Evolutionary conservation across 2,113 vertebrate species (phyloP), one percentile per base, ranked within the genome.

Genomic region (Tetraodon nigroviridis): DNA sequence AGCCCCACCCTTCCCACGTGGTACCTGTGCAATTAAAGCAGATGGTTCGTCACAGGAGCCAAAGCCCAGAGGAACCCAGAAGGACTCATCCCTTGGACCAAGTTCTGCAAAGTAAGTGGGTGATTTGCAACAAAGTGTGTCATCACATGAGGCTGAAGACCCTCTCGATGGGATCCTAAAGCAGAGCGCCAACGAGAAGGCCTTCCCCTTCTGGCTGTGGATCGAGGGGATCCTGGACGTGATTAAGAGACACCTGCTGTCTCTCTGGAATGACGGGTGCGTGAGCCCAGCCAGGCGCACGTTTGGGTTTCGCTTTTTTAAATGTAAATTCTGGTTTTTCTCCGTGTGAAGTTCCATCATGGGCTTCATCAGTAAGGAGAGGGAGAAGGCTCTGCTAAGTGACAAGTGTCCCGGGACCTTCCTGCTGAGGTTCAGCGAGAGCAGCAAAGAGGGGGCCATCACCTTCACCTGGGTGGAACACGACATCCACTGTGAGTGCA

Each of bases 401-500:
- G 89, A 93, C 55, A 92, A 91, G 69, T 86, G 69, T n/a, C 91
- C 92, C 0, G 96, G 97, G 0, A 99, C 95, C 0, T 99, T 99
- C 85, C 86, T 99, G 73, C 80, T 99, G 51, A 75, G 97, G 6
- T 99, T 99, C 88, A 99, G 97, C 0, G 97, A 99, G 89, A 99
- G 97, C 88, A 96, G 93, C 82, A 87, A 73, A 21, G 97, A 99
- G 24, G 96, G 97, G 20, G 97, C 96, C 16, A 96, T 99, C 89
- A 99, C 97, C 0, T 99, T 99, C 75, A 98, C 95, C 3, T 99
- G 97, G 97, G 91, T 98, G n/a, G 94, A 99, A 47, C 89, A 82
- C 15, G 87, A 92, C 24, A 79, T 89, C 7, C 92, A 88, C 0
- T 90, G 96, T 94, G 82, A 90, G 90, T 17, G 46, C 1, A 48